Percentiles rank a stretch among this genome's conserved stretches.
phyloP scores from a whole-genome alignment of 2,888 invertebrate genomes.

The Eupithecia abbreviata region DNA sequence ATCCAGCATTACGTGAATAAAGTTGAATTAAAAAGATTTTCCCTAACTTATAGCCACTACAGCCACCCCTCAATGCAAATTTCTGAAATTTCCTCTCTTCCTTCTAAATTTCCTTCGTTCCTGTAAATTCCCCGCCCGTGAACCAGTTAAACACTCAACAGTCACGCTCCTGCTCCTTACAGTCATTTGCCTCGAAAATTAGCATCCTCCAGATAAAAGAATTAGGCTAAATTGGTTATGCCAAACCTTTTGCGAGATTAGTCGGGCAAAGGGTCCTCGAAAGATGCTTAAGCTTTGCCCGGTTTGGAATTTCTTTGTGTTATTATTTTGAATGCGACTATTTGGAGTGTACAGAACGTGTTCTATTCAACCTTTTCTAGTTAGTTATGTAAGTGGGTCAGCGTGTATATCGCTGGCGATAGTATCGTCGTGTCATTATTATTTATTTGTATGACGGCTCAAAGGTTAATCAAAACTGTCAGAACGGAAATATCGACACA shows the following conservation, averaged over 20 bases:
- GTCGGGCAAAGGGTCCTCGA: slow-evolving; percentile 45
- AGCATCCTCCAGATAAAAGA: slow-evolving; percentile 57
- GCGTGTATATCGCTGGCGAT: not conserved
- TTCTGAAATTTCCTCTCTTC: slow-evolving; percentile 23
- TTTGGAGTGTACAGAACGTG: slow-evolving; percentile 2
- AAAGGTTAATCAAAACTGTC: not conserved
- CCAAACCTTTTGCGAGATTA: slow-evolving; percentile 53
- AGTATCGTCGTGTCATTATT: not conserved
- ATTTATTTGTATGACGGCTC: not conserved
- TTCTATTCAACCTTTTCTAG: not conserved
- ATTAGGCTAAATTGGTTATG: slow-evolving; percentile 65
- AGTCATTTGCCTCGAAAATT: slow-evolving; percentile 43
- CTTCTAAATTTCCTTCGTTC: slow-evolving; percentile 28
- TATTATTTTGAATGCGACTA: slow-evolving; percentile 19
- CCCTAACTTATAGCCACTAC: slow-evolving; percentile 6
- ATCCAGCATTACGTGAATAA: not conserved
- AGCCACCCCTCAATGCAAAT: slow-evolving; percentile 36
- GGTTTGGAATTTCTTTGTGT: slow-evolving; percentile 17
- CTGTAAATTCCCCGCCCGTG: slow-evolving; percentile 20
- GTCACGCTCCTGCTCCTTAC: slow-evolving; percentile 37
- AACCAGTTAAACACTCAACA: slow-evolving; percentile 42
- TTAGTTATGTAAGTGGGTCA: not conserved
- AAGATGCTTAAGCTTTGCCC: slow-evolving; percentile 12
- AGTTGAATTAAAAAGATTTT: slow-evolving; percentile 8
- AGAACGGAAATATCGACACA: not conserved